Conservation (phyloP, 1,140 invertebrate genomes). For the Trichoplusia ni region DNA sequence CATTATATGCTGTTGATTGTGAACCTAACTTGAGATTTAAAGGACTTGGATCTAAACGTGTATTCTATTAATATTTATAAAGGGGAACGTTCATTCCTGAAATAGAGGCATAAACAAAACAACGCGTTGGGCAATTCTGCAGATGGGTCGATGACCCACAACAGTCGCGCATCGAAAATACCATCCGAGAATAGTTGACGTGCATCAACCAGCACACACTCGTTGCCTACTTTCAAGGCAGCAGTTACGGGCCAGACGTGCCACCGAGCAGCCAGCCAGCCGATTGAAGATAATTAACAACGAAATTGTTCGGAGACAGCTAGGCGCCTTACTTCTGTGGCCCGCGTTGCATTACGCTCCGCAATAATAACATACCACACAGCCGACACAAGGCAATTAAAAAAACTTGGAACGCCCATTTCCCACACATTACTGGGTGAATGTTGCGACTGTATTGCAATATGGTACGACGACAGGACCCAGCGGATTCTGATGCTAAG, state of each 20-base stretch:
- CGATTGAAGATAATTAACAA: slow-evolving; percentile 74
- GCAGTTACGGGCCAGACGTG: slow-evolving; percentile 65
- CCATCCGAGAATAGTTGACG: slow-evolving; percentile 51
- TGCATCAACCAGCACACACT: slow-evolving; percentile 47
- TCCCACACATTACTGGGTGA: slow-evolving; percentile 66
- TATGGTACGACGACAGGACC: slow-evolving; percentile 41
- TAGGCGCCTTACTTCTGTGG: slow-evolving; percentile 76
- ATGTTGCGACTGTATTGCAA: slow-evolving; percentile 50
- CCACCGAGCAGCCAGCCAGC: slow-evolving; percentile 56
- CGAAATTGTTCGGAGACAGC: slow-evolving; percentile 76
- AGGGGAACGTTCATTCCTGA: slow-evolving; percentile 28
- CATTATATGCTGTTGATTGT: too few relatives aligned
- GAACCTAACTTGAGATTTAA: too few relatives aligned
- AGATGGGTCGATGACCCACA: slow-evolving; percentile 52
- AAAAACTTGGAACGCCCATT: slow-evolving; percentile 62
- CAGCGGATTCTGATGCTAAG: slow-evolving; percentile 42
- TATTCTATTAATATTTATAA: too few relatives aligned
- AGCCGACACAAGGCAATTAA: slow-evolving; percentile 67
- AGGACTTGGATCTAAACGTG: too few relatives aligned
- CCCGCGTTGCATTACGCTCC: slow-evolving; percentile 61
- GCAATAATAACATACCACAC: slow-evolving; percentile 69
- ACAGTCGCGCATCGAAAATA: slow-evolving; percentile 59
- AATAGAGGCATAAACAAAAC: slow-evolving; percentile 44
- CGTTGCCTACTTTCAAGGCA: slow-evolving; percentile 61
- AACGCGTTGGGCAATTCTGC: slow-evolving; percentile 39